Evolutionary conservation across 2,888 invertebrate species (phyloP).

Genomic region (Trissonchulus sp.): DNA sequence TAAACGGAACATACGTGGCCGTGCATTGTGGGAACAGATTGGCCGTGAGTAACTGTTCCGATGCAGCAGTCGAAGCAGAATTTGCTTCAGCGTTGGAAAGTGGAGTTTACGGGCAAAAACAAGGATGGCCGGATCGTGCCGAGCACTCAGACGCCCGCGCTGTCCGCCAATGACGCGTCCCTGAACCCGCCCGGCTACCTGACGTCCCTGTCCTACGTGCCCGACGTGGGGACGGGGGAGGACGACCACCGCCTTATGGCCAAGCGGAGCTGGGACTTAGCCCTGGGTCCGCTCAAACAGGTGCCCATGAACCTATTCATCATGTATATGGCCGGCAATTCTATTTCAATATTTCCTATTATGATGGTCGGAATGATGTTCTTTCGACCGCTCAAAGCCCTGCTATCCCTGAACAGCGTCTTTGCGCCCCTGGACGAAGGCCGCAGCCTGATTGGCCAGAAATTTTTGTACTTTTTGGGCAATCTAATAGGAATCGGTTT

Average conservation of each 20-base stretch:
- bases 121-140: neutral
- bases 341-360: conserved; percentile 97
- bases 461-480: conserved; percentile 84
- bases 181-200: conserved; percentile 11
- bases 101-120: conserved; percentile 3
- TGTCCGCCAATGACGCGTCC: neutral
- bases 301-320: conserved; percentile 88
- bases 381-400: conserved; percentile 86
- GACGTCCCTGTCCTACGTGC: conserved; percentile 1
- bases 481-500: conserved; percentile 83
- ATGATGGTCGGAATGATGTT: conserved; percentile 99
- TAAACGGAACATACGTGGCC: too few relatives aligned
- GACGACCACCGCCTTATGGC: conserved; percentile 47
- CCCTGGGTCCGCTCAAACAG: conserved; percentile 47
- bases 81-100: conserved; percentile 29
- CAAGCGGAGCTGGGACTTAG: conserved; percentile 51
- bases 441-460: conserved; percentile 63
- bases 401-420: conserved; percentile 68
- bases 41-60: too few relatives aligned
- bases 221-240: conserved; percentile 37
- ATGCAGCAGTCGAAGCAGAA: too few relatives aligned
- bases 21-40: too few relatives aligned
- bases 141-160: too few relatives aligned
- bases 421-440: conserved; percentile 23
- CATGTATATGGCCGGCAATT: conserved; percentile 99